A percentile compares a stretch with the other conserved stretches of the same genome.
Conservation (phyloP, 2,113 vertebrate genomes). For the Chitala chitala region DNA sequence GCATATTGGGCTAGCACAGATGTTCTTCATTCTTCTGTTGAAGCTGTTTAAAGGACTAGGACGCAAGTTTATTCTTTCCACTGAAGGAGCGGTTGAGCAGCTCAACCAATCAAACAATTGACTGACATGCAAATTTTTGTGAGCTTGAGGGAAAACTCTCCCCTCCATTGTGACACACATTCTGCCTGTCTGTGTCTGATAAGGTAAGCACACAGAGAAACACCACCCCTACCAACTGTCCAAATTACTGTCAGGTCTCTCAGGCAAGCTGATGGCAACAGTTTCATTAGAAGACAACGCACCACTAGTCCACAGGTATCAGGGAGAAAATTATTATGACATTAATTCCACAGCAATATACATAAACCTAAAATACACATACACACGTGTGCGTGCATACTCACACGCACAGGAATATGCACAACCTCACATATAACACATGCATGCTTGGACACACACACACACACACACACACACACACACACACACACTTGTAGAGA, state of each 20-base stretch:
- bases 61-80: too few relatives aligned
- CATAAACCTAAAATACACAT: not conserved
- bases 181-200: not conserved
- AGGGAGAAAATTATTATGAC: not conserved
- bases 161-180: not conserved
- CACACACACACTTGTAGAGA: not conserved
- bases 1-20: too few relatives aligned
- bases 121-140: too few relatives aligned
- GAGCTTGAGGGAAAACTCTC: too few relatives aligned
- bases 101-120: too few relatives aligned
- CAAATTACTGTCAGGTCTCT: slow-evolving; percentile 4
- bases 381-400: not conserved
- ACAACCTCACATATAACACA: not conserved
- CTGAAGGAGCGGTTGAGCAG: too few relatives aligned
- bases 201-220: not conserved
- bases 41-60: too few relatives aligned
- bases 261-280: too few relatives aligned
- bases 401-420: too few relatives aligned
- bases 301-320: not conserved
- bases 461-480: not conserved
- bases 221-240: not conserved
- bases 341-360: not conserved
- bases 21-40: too few relatives aligned
- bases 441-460: not conserved
- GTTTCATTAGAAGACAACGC: not conserved